Evolutionary conservation across 2,888 invertebrate species (phyloP).

Genomic region (Cosmia pyralina): DNA sequence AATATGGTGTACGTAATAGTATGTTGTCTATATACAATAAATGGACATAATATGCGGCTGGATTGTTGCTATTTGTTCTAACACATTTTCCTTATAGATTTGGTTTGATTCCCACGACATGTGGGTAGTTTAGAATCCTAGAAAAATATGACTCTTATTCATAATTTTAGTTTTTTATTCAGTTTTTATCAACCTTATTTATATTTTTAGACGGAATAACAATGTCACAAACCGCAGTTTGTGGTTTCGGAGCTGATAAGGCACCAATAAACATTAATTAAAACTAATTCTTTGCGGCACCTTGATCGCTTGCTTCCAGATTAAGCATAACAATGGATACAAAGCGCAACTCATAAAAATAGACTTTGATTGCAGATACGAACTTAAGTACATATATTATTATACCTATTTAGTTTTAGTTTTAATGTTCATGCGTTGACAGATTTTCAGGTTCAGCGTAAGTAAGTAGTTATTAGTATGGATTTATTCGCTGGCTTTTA

Average conservation of each 20-base stretch:
- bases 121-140: conserved; percentile 17
- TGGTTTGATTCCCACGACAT: conserved; percentile 59
- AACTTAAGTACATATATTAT: not conserved
- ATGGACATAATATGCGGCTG: conserved; percentile 57
- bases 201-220: conserved; percentile 33
- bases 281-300: conserved; percentile 18
- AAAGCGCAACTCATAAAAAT: conserved; percentile 2
- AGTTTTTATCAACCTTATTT: conserved; percentile 1
- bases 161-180: conserved; percentile 4
- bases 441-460: not conserved
- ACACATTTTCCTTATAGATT: conserved; percentile 48
- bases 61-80: conserved; percentile 49
- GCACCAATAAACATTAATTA: conserved; percentile 30
- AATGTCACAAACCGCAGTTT: conserved; percentile 41
- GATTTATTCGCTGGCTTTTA: conserved; percentile 11
- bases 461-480: not conserved
- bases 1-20: conserved; percentile 49
- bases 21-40: conserved; percentile 56
- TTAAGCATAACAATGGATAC: conserved; percentile 14
- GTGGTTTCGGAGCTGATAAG: conserved; percentile 38
- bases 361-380: not conserved
- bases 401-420: not conserved
- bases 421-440: not conserved
- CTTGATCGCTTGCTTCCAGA: conserved; percentile 16
- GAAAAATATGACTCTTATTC: conserved; percentile 5